Evolutionary conservation across 2,113 vertebrate genomes (phyloP).

Genomic region (Anhinga rufa): DNA sequence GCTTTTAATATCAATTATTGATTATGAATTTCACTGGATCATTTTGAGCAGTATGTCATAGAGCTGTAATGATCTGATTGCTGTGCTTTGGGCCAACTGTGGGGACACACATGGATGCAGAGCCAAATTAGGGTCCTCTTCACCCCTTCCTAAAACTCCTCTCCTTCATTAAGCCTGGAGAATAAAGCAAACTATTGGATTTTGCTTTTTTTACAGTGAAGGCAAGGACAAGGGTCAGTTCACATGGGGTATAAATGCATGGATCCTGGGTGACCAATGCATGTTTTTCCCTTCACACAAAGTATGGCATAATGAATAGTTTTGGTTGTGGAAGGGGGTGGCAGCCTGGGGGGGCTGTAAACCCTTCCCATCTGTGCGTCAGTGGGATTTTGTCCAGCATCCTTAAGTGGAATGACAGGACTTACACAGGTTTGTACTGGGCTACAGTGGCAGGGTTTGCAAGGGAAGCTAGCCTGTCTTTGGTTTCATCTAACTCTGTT

Average conservation of each 20-base stretch:
- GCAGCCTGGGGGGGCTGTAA: not conserved
- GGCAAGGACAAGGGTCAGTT: not conserved
- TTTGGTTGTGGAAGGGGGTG: not conserved
- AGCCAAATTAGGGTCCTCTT: not conserved
- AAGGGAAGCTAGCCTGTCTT: not conserved
- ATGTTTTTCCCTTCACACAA: not conserved
- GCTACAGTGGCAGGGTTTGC: not conserved
- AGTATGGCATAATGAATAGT: not conserved
- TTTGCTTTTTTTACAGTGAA: not conserved
- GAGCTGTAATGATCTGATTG: not conserved
- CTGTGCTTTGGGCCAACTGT: not conserved
- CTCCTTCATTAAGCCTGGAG: not conserved
- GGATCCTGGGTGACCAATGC: not conserved
- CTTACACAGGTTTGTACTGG: not conserved
- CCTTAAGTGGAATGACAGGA: not conserved
- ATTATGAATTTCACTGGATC: not conserved
- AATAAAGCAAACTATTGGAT: not conserved
- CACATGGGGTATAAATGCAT: not conserved
- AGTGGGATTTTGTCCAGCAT: not conserved
- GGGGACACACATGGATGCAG: not conserved
- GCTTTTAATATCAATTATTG: slow-evolving; percentile 4
- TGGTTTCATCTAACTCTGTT: not conserved
- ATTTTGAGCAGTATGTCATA: not conserved
- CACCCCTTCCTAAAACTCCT: not conserved
- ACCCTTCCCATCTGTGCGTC: not conserved